Evolutionary conservation across 2,113 vertebrate genomes (phyloP).

Genomic region (Cephalopterus ornatus): DNA sequence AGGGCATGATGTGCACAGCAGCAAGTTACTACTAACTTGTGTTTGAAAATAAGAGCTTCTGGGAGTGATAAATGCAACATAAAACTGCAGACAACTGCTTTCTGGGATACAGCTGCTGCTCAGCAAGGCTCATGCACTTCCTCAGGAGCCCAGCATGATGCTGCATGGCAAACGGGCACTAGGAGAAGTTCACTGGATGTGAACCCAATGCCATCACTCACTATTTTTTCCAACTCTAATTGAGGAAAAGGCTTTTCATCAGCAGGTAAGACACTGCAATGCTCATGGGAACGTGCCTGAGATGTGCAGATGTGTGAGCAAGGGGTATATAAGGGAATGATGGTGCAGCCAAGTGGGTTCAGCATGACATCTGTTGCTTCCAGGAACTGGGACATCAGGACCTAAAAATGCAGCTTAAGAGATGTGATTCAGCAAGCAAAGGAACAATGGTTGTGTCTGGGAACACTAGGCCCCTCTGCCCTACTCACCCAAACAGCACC

Average conservation of each 20-base stretch:
- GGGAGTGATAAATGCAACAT: not conserved
- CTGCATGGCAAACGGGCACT: not conserved
- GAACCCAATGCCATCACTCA: not conserved
- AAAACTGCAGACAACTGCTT: not conserved
- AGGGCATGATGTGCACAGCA: accelerated
- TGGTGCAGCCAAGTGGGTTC: accelerated
- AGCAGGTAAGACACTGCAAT: not conserved
- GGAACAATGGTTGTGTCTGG: not conserved
- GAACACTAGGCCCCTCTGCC: accelerated
- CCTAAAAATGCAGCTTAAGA: not conserved
- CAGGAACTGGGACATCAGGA: not conserved
- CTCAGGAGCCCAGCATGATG: not conserved
- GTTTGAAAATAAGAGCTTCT: not conserved
- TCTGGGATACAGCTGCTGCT: not conserved
- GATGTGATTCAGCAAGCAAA: not conserved
- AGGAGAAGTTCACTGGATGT: not conserved
- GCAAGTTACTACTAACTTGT: not conserved
- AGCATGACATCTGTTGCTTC: not conserved
- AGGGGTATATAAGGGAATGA: not conserved
- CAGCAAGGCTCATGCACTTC: not conserved
- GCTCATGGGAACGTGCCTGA: not conserved
- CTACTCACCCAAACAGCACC: not conserved
- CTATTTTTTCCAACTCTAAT: not conserved
- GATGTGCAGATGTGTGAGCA: not conserved
- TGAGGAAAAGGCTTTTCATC: not conserved